Base-by-base conservation (phyloP, 2,113 vertebrate genomes). In the Condylura cristata region DNA sequence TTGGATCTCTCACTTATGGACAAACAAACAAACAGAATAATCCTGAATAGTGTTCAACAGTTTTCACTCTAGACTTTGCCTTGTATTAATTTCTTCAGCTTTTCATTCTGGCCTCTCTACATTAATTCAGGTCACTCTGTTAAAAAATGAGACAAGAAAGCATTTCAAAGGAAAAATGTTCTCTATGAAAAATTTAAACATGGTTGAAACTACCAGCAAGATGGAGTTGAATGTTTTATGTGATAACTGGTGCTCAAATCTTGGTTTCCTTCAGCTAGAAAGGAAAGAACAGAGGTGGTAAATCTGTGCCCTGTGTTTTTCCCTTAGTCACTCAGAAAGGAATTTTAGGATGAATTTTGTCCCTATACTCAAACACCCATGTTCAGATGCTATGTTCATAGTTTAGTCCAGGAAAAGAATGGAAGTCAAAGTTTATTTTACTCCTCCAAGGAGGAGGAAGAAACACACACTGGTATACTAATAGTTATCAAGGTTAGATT, bases 101-200 rank as follows among this genome's bases (percentile, higher is more conserved):
- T 9, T 58, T 76, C 74, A 26, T 72, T 88, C 82, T 86, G 68
- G 66, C 34, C 24, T 79, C 63, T 71, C 53, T 39, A n/a, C 65
- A 84, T 94, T 92, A 97, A 96, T 97, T 95, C 95, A 95, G 92
- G 88, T 86, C 90, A 86, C 70, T 91, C 44, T 44, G 20, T 91
- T 86, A 51, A 84, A 95, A 97, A 95, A 66, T 0, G 34, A 96
- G 89, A 95, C 18, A 89, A 96, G 86, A 92, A 24, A 87, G 63
- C 83, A 34, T 95, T 96, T 96, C 93, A 94, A 89, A 94, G 93
- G 24, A 92, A 95, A 96, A 96, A 95, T 94, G 72, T 96, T 94
- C 88, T 95, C 70, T 71, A 86, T 97, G 92, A 96, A 97, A 97
- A 95, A 97, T 97, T 96, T 95, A 97, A 95, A 74, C 68, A 2